Evolutionary conservation across 1,140 invertebrate species (phyloP), one percentile per base, ranked within the genome.

Genomic region (Solenopsis invicta): DNA sequence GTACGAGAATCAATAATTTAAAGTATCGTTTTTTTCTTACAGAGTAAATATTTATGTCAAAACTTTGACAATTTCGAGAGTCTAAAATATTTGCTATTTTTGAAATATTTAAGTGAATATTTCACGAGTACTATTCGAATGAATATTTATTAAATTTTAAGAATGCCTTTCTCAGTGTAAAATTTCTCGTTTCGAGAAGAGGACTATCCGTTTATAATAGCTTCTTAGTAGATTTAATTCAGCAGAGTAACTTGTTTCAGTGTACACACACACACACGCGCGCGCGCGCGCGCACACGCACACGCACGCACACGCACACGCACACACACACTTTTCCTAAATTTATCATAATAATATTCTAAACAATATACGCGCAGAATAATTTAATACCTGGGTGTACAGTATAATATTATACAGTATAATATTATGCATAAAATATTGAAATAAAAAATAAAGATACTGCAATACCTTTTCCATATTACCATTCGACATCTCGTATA

Each of bases 381-480:
- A 48, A 74, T 52, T 54, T 34, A 37, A n/a, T 10, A 45, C 16
- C 34, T 18, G 52, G 18, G n/a, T 9, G 18, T 12, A n/a, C 9
- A 41, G n/a, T n/a, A n/a, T n/a, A n/a, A n/a, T n/a, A n/a, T n/a
- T 6, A 59, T 18, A 52, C 37, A 10, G 10, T 41, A 8, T 41
- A 59, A 59, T n/a, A 9, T 21, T 8, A 2, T 18, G 29, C 13
- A 61, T 24, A 24, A 76, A 45, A 21, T 72, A 72, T 61, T 76
- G 12, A 76, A 45, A 29, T 18, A 45, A 76, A 45, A 45, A 74
- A 74, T 75, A 34, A 6, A 45, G 41, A 6, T 41, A 75, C 16
- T 13, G 52, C 13, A 59, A 56, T 9, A 18, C 54, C 0, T 29
- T 81, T 56, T 61, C 24, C 24, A 9, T 24, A 9, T 24, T 21